A percentile compares a stretch with the other conserved stretches of the same genome.
These are phyloP conservation scores for Tiaroga cobitis DNA, from an alignment of 2,797 vertebrate species.

Conservation along the genomic window DNA sequence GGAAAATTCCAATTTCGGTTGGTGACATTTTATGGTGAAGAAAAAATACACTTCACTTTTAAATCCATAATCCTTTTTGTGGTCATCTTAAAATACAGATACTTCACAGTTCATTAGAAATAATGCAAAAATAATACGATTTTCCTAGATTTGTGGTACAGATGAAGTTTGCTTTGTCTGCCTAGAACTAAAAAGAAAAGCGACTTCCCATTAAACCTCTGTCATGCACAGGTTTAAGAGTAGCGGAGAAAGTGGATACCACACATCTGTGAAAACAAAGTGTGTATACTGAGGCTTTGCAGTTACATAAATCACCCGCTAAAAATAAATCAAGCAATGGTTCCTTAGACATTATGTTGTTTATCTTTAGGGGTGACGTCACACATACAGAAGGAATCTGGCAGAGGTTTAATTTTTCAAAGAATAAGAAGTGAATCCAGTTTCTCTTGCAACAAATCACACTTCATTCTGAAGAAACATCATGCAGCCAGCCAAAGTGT, in stretches of 20 bases:
- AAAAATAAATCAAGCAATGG: slow-evolving; percentile 36
- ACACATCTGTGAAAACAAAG: slow-evolving; percentile 48
- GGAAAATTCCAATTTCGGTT: background rate
- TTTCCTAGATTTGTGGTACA: background rate
- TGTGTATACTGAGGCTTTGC: background rate
- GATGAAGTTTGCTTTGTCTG: slow-evolving; percentile 10
- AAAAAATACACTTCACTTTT: background rate
- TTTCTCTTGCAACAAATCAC: background rate
- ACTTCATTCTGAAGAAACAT: background rate
- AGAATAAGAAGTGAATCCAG: background rate
- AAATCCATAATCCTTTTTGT: background rate
- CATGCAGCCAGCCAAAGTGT: background rate
- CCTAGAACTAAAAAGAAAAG: slow-evolving; percentile 21
- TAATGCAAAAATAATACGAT: background rate
- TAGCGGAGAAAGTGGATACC: background rate
- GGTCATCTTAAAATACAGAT: background rate
- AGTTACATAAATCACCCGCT: slow-evolving; percentile 45
- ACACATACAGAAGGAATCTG: slow-evolving; percentile 12
- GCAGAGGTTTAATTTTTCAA: background rate
- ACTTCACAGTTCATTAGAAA: background rate
- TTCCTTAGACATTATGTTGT: slow-evolving; percentile 24
- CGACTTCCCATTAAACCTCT: slow-evolving; percentile 24
- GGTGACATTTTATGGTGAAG: background rate
- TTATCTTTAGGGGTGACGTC: slow-evolving; percentile 37
- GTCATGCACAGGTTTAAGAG: slow-evolving; percentile 12